Percentiles rank a stretch among this genome's conserved stretches.
phyloP scores from a whole-genome alignment of 2,797 vertebrate genomes.

The Malurus splendens region DNA sequence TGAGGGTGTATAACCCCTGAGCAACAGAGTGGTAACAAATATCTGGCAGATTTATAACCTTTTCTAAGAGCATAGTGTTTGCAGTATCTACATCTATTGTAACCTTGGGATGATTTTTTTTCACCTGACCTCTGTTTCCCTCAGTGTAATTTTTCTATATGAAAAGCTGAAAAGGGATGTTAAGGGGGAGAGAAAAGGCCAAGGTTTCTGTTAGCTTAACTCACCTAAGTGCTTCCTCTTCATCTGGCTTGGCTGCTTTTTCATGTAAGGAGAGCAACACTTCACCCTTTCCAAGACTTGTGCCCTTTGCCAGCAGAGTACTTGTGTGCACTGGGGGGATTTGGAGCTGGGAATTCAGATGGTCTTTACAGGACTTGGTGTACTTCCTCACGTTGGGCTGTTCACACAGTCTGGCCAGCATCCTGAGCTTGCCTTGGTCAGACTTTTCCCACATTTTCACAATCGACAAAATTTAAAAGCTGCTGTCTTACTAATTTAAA shows the following conservation, averaged over 20 bases:
- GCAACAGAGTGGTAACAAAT: background rate
- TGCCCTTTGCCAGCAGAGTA: background rate
- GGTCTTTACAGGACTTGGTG: background rate
- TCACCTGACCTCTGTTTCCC: background rate
- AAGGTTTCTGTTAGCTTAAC: background rate
- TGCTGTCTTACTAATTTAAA: background rate
- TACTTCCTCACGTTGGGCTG: background rate
- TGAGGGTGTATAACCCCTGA: background rate
- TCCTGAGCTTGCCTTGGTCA: background rate
- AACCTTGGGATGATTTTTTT: background rate
- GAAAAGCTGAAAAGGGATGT: background rate
- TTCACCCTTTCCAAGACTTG: background rate
- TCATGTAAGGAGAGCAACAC: background rate
- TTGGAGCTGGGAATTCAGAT: background rate
- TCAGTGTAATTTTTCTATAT: background rate
- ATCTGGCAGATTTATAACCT: background rate
- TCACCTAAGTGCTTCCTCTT: background rate
- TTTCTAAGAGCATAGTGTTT: background rate
- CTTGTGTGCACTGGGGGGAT: background rate
- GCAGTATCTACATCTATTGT: background rate
- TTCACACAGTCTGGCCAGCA: background rate
- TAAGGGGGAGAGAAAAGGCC: background rate
- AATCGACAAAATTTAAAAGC: background rate
- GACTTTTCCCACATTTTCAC: background rate
- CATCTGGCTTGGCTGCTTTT: background rate